A percentile compares a stretch with the other conserved stretches of the same genome.
phyloP scores from a whole-genome alignment of 2,113 vertebrate genomes.

The Pseudopodoces humilis region DNA sequence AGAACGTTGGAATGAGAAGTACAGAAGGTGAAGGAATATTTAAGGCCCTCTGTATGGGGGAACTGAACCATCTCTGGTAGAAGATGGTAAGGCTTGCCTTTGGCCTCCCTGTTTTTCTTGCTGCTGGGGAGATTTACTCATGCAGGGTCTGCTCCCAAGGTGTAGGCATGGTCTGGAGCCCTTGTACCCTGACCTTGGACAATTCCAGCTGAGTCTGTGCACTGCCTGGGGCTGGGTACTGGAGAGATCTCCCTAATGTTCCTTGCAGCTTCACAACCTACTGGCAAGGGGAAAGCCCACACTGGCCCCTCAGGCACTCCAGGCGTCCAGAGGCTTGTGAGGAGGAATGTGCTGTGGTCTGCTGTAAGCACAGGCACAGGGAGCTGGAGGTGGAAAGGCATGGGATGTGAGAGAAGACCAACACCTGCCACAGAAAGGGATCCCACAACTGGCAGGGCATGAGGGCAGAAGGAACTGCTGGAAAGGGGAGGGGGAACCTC shows the following conservation, averaged over 20 bases:
- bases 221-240: background rate
- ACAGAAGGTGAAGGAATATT: background rate
- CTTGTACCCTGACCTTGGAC: accelerated
- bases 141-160: background rate
- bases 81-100: background rate
- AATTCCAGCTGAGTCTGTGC: background rate
- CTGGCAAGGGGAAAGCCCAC: background rate
- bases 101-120: background rate
- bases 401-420: background rate
- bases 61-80: background rate
- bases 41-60: background rate
- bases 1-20: background rate
- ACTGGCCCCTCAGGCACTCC: accelerated
- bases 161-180: background rate
- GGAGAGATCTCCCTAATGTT: background rate
- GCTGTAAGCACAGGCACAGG: accelerated
- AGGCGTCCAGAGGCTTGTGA: accelerated
- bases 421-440: accelerated
- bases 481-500: background rate
- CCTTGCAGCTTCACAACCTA: background rate
- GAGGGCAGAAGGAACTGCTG: background rate
- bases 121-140: background rate
- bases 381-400: background rate
- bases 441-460: background rate
- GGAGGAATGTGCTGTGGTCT: accelerated